Percentiles rank a stretch among this genome's conserved stretches.
These are phyloP conservation scores for Epinotia bilunana DNA, from an alignment of 2,888 invertebrate genomes.

Conservation along the genomic window DNA sequence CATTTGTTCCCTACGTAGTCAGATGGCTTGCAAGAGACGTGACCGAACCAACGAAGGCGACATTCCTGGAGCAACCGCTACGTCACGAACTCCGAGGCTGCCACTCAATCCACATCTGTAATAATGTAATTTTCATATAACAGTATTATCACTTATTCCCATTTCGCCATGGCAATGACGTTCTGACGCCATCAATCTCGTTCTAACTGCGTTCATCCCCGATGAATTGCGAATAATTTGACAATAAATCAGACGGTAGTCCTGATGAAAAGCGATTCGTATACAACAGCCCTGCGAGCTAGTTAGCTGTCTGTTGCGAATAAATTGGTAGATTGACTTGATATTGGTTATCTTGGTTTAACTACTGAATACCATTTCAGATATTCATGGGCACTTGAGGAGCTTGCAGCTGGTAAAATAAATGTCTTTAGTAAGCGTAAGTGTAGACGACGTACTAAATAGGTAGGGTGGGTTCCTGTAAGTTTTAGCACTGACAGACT, in stretches of 20 bases:
- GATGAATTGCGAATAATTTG: constrained; percentile 44
- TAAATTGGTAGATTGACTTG: constrained; percentile 18
- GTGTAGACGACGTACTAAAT: background rate
- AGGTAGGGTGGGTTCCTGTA: background rate
- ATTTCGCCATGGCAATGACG: constrained; percentile 19
- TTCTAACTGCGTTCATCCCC: constrained; percentile 41
- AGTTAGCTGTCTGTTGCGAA: constrained; percentile 24
- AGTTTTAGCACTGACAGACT: too few species aligned
- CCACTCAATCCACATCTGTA: background rate
- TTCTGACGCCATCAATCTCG: constrained; percentile 39
- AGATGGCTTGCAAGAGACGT: too few species aligned
- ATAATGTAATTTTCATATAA: background rate
- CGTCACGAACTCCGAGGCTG: too few species aligned
- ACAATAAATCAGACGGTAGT: constrained; percentile 39
- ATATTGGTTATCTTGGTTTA: background rate
- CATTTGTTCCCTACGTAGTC: too few species aligned
- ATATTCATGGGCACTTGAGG: background rate
- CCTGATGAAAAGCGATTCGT: constrained; percentile 41
- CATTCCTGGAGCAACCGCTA: too few species aligned
- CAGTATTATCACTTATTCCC: constrained; percentile 29
- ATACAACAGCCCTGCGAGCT: constrained; percentile 18
- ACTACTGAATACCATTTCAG: background rate
- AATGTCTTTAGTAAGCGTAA: background rate
- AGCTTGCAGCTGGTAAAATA: background rate
- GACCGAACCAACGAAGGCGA: too few species aligned